Conservation (phyloP, 2,888 invertebrate species). For the Gortyna flavago region DNA sequence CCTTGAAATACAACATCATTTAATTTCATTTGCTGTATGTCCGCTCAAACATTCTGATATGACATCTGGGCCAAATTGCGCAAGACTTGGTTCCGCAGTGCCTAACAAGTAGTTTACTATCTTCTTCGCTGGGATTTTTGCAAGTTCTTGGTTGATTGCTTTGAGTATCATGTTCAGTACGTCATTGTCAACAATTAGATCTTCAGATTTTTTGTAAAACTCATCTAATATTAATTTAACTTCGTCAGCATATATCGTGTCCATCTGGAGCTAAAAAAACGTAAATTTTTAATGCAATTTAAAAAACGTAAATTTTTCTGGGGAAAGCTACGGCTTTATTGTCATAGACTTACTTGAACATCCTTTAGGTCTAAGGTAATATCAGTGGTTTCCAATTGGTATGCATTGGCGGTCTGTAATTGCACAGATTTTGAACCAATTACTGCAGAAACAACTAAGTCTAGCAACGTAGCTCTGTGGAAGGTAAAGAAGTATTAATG, state of each 20-base stretch:
- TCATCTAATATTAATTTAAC: slow-evolving; percentile 16
- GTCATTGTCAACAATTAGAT: slow-evolving; percentile 31
- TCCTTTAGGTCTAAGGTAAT: slow-evolving; percentile 3
- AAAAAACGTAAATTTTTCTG: too few relatives aligned
- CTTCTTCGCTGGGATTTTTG: slow-evolving; percentile 23
- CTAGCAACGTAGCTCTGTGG: slow-evolving; percentile 9
- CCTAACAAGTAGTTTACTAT: slow-evolving; percentile 26
- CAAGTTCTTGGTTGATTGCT: slow-evolving; percentile 25
- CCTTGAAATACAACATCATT: neutral
- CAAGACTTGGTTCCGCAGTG: slow-evolving; percentile 1
- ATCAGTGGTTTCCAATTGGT: slow-evolving; percentile 13
- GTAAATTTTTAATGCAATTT: neutral
- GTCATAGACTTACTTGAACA: slow-evolving; percentile 14
- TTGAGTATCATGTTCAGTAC: slow-evolving; percentile 14
- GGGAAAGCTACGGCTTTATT: neutral
- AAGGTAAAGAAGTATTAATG: neutral
- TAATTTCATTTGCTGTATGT: slow-evolving; percentile 4
- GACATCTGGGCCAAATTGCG: neutral
- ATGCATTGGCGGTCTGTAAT: neutral
- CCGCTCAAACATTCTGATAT: neutral
- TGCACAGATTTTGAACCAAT: slow-evolving; percentile 8
- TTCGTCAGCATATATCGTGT: slow-evolving; percentile 14
- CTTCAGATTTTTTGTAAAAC: slow-evolving; percentile 11
- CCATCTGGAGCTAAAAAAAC: slow-evolving; percentile 31
- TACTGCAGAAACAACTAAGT: slow-evolving; percentile 10